phyloP scores from a whole-genome alignment of 2,888 invertebrate genomes.

The Euclidia mi region DNA sequence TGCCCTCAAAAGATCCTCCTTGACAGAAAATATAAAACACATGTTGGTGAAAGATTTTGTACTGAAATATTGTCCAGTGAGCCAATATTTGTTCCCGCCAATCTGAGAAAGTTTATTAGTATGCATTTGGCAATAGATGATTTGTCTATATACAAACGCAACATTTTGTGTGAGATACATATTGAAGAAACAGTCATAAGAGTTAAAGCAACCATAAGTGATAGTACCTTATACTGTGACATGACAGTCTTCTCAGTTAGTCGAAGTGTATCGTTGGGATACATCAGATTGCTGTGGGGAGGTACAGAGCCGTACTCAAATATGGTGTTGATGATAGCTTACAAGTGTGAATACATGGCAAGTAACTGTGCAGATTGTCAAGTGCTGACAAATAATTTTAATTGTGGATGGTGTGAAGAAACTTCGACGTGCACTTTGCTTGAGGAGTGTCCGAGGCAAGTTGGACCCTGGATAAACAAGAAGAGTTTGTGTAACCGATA shows the following conservation, averaged over 20 bases:
- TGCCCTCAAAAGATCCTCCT: conserved; percentile 58
- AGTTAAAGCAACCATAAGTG: conserved; percentile 30
- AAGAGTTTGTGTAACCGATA: conserved; percentile 21
- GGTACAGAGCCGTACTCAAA: conserved; percentile 66
- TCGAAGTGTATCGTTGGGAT: conserved; percentile 46
- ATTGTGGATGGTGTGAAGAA: conserved; percentile 61
- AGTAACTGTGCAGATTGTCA: conserved; percentile 51
- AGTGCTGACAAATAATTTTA: conserved; percentile 51
- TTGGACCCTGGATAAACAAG: conserved; percentile 25
- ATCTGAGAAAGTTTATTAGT: conserved; percentile 49
- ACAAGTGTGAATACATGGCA: conserved; percentile 56
- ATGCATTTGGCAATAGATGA: conserved; percentile 59
- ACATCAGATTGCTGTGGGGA: conserved; percentile 59
- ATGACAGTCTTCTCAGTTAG: conserved; percentile 25
- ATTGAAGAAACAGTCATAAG: conserved; percentile 32
- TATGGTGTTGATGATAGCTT: conserved; percentile 57
- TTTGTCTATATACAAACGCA: conserved; percentile 55
- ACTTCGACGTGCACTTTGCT: conserved; percentile 44
- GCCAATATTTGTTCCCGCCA: conserved; percentile 58
- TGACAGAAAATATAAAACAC: conserved; percentile 35
- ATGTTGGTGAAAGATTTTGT: conserved; percentile 30
- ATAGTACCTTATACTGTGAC: conserved; percentile 35
- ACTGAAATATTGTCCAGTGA: conserved; percentile 51
- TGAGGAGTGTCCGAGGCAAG: conserved; percentile 56
- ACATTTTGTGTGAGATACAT: conserved; percentile 56